phyloP scores from a whole-genome alignment of 2,888 invertebrate genomes.

The Drosophila longiperda region DNA sequence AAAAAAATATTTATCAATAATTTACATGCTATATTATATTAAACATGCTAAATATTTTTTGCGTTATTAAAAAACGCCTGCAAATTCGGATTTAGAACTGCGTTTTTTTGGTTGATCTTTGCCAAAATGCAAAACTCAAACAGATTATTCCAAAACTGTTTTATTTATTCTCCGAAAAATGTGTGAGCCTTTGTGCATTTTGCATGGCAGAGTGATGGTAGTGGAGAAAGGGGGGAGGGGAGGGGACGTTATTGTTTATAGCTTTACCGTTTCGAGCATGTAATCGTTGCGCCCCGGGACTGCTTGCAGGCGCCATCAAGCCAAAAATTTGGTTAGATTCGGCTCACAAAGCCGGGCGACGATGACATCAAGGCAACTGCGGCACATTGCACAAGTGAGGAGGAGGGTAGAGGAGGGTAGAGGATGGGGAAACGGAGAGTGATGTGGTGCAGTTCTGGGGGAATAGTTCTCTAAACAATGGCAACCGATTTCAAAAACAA shows the following conservation, averaged over 20 bases:
- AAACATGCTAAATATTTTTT: not conserved
- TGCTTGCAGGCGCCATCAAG: conserved; percentile 45
- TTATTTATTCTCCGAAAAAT: conserved; percentile 1
- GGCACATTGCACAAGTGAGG: conserved; percentile 3
- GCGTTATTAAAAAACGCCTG: not conserved
- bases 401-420: not conserved
- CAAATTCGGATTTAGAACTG: not conserved
- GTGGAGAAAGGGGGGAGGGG: no score
- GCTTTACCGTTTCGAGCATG: conserved; percentile 40
- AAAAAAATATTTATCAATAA: no score
- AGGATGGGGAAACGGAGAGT: not conserved
- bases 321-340: conserved; percentile 63
- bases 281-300: conserved; percentile 21
- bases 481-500: conserved; percentile 67
- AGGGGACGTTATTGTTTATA: conserved; percentile 32
- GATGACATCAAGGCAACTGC: conserved; percentile 38
- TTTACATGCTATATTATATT: not conserved
- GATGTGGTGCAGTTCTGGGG: not conserved
- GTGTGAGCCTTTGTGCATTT: conserved; percentile 45
- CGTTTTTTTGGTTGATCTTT: not conserved
- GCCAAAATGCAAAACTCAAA: conserved; percentile 1
- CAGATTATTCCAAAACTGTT: conserved; percentile 9
- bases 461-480: conserved; percentile 64
- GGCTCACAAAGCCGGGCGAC: conserved; percentile 47
- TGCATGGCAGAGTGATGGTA: conserved; percentile 6